Conservation (phyloP, 2,113 vertebrate genomes). For the Hypanus sabinus region DNA sequence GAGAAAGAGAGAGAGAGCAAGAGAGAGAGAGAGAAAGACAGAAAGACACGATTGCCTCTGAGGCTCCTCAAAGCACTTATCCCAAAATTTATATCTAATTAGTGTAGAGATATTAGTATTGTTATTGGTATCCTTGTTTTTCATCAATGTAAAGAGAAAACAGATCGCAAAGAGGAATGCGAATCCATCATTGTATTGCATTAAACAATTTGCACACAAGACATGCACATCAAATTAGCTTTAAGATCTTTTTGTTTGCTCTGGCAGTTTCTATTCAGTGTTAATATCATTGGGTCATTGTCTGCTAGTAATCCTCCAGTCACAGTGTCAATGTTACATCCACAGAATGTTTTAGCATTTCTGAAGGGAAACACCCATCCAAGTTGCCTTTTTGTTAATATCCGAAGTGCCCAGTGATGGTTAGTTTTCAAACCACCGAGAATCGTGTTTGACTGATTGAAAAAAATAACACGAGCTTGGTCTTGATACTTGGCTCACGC, state of each 20-base stretch:
- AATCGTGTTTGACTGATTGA: slow-evolving; percentile 4
- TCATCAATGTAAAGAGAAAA: slow-evolving; percentile 36
- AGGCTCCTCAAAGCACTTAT: slow-evolving; percentile 37
- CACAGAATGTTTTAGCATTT: slow-evolving; percentile 23
- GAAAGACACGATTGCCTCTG: slow-evolving; percentile 32
- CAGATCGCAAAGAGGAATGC: slow-evolving; percentile 31
- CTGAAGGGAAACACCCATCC: slow-evolving; percentile 29
- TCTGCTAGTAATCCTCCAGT: slow-evolving; percentile 35
- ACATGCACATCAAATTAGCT: slow-evolving; percentile 37
- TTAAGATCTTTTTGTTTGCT: slow-evolving; percentile 33
- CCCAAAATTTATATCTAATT: slow-evolving; percentile 36
- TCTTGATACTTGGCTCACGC: slow-evolving; percentile 8
- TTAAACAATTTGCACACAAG: slow-evolving; percentile 37
- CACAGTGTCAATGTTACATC: slow-evolving; percentile 35
- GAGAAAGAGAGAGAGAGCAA: background rate
- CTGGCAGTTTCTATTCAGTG: slow-evolving; percentile 35
- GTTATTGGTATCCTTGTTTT: slow-evolving; percentile 33
- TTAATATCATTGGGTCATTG: slow-evolving; percentile 29
- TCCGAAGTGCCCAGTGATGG: slow-evolving; percentile 35
- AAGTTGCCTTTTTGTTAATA: slow-evolving; percentile 37
- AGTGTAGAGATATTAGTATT: slow-evolving; percentile 36
- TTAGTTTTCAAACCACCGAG: slow-evolving; percentile 25
- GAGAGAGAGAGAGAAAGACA: too few species aligned
- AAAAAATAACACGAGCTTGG: background rate
- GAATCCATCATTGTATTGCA: slow-evolving; percentile 10